Evolutionary conservation across 2,888 invertebrate genomes (phyloP).

Genomic region (Mayetiola destructor): DNA sequence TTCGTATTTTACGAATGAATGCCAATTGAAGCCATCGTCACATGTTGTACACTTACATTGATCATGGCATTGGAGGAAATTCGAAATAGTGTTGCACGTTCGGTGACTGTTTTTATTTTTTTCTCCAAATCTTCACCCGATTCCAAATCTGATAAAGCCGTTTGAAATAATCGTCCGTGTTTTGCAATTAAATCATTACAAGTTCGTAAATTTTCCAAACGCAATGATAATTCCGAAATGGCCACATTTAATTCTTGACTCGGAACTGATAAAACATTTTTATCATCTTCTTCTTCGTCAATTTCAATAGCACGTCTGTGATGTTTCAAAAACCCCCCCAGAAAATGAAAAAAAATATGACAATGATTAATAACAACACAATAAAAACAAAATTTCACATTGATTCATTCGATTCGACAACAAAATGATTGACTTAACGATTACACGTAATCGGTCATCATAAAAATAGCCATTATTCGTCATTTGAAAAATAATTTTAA

Average conservation of each 20-base stretch:
- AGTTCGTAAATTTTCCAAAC: conserved; percentile 79
- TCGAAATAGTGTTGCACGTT: conserved; percentile 86
- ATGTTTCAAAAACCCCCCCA: no score
- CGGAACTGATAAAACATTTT: conserved; percentile 37
- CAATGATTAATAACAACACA: no score
- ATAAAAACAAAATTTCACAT: no score
- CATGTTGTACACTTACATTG: conserved; percentile 54
- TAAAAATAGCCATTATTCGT: no score
- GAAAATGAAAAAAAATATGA: no score
- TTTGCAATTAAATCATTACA: conserved; percentile 83
- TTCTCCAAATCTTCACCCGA: conserved; percentile 51
- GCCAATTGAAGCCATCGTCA: not conserved
- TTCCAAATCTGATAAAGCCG: conserved; percentile 65
- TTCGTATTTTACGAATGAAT: not conserved
- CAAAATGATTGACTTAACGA: no score
- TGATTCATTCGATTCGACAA: no score
- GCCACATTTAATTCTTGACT: conserved; percentile 44
- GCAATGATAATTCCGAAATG: conserved; percentile 54
- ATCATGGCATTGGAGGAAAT: conserved; percentile 96
- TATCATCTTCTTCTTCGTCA: conserved; percentile 59
- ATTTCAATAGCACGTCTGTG: conserved; percentile 52
- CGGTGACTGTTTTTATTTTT: conserved; percentile 78
- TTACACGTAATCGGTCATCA: no score
- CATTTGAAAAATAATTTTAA: no score
- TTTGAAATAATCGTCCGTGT: conserved; percentile 71